Percentiles rank a stretch among this genome's conserved stretches.
These are phyloP conservation scores for Tachina grossa DNA, from an alignment of 2,888 invertebrate species.

Conservation along the genomic window DNA sequence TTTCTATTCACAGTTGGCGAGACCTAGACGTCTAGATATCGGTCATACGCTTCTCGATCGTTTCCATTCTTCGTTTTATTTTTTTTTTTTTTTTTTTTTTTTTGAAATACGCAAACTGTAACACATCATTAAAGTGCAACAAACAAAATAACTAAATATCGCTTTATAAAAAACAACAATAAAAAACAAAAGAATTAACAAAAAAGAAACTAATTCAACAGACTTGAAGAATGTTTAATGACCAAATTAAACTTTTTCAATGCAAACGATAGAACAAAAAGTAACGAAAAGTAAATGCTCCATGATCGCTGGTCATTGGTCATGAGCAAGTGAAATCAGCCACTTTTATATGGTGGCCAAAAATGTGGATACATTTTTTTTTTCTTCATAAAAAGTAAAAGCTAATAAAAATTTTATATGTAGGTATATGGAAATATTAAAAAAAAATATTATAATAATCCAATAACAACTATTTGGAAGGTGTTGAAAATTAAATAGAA, in stretches of 20 bases:
- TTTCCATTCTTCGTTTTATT: conserved; percentile 18
- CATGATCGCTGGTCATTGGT: conserved; percentile 15
- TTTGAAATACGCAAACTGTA: conserved; percentile 18
- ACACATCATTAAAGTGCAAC: conserved; percentile 46
- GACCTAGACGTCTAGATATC: conserved; percentile 10
- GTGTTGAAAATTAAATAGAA: conserved; percentile 30
- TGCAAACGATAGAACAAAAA: not conserved
- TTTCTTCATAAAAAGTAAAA: not conserved
- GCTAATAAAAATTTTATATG: conserved; percentile 3
- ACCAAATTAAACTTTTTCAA: conserved; percentile 14
- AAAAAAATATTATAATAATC: not conserved
- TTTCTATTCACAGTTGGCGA: conserved; percentile 42
- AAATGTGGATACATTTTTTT: not conserved
- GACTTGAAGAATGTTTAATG: conserved; percentile 35
- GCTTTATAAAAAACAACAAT: conserved; percentile 29
- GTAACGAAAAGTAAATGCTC: not conserved
- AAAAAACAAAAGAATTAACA: conserved; percentile 14
- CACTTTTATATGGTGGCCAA: conserved; percentile 16
- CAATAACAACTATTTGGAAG: conserved; percentile 1
- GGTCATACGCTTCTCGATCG: not conserved
- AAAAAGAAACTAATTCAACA: conserved; percentile 16
- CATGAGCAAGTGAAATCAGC: conserved; percentile 12
- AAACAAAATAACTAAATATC: conserved; percentile 41
- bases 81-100: not conserved
- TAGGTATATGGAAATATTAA: too few relatives aligned